Conservation (phyloP, 2,797 vertebrate genomes). For the Tragopan temminckii region DNA sequence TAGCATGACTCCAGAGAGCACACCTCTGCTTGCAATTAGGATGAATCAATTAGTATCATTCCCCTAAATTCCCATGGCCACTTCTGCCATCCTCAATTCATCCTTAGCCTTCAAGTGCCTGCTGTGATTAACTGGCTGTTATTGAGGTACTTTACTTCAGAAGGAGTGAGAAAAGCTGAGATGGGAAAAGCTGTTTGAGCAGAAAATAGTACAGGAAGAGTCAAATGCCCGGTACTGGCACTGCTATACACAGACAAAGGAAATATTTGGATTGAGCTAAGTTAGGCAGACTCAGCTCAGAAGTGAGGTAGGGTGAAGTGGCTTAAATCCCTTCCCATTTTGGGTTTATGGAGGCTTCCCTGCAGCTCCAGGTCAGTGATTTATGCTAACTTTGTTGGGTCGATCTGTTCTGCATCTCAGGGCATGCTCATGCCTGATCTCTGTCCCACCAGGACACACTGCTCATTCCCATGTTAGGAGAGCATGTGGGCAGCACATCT, state of each 20-base stretch:
- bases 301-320: background rate
- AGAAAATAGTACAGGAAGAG: background rate
- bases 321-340: background rate
- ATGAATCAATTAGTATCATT: background rate
- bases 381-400: background rate
- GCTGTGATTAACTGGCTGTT: background rate
- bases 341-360: background rate
- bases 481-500: background rate
- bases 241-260: background rate
- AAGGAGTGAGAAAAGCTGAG: background rate
- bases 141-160: background rate
- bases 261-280: background rate
- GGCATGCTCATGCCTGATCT: background rate
- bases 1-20: background rate
- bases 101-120: background rate
- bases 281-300: background rate
- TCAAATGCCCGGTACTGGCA: background rate
- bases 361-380: background rate
- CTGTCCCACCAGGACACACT: background rate
- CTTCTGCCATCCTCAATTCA: background rate
- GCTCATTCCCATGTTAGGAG: background rate
- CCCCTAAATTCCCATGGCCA: background rate
- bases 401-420: background rate
- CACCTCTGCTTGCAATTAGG: background rate
- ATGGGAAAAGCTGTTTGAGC: background rate